Conservation (phyloP, 2,888 invertebrate genomes). For the Tachina fera region DNA sequence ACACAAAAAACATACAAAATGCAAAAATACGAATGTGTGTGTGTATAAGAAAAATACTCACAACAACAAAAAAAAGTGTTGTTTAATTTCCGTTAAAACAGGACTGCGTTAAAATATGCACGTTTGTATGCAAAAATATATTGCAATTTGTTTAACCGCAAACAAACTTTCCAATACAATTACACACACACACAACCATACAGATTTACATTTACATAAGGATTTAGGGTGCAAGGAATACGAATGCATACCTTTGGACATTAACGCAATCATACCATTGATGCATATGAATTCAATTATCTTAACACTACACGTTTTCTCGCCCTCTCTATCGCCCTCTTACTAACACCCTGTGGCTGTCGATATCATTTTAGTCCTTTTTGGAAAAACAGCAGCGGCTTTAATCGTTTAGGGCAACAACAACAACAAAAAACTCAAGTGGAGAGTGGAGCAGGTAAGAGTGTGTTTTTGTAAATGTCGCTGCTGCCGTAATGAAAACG, state of each 20-base stretch:
- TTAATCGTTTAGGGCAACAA: conserved; percentile 44
- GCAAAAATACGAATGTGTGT: no score
- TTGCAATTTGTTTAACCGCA: conserved; percentile 68
- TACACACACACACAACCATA: neutral
- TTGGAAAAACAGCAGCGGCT: conserved; percentile 61
- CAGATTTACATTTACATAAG: neutral
- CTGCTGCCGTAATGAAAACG: conserved; percentile 76
- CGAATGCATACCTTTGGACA: conserved; percentile 56
- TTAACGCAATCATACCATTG: conserved; percentile 76
- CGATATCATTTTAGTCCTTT: conserved; percentile 31
- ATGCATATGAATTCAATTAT: conserved; percentile 82
- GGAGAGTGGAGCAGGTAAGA: conserved; percentile 28
- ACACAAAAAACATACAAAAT: conserved; percentile 21
- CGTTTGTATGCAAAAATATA: conserved; percentile 1
- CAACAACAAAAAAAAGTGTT: neutral
- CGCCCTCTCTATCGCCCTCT: conserved; percentile 60
- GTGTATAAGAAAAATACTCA: neutral
- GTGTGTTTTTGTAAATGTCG: conserved; percentile 71
- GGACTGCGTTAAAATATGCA: neutral
- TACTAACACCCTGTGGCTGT: conserved; percentile 28
- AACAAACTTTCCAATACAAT: conserved; percentile 24
- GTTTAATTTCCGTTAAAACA: conserved; percentile 68
- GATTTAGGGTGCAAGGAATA: conserved; percentile 4
- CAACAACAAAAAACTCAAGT: conserved; percentile 9
- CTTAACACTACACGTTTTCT: conserved; percentile 77